Conservation (phyloP, 1,140 invertebrate species). For the Orius laevigatus region DNA sequence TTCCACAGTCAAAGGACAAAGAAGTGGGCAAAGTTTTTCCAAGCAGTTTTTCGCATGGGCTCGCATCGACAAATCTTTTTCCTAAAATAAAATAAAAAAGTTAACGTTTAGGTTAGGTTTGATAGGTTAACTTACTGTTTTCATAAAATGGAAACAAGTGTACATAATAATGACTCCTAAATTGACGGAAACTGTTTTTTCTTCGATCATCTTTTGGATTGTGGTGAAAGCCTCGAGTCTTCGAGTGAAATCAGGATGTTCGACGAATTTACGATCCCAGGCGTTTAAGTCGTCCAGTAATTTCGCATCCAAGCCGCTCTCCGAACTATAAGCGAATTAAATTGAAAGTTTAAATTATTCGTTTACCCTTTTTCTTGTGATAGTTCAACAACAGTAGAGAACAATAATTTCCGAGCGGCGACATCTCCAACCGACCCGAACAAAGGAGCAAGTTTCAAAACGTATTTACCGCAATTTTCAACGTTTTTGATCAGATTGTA, state of each 20-base stretch:
- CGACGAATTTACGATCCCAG: constrained; percentile 67
- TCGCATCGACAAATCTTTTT: constrained; percentile 65
- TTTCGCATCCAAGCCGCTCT: constrained; percentile 17
- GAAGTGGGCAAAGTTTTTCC: constrained; percentile 40
- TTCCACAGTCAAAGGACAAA: constrained; percentile 26
- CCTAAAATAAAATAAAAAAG: constrained; percentile 24
- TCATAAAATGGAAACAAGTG: constrained; percentile 66
- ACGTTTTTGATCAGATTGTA: constrained; percentile 55
- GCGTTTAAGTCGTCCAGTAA: constrained; percentile 48
- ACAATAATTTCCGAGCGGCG: constrained; percentile 36
- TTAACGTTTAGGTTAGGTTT: neutral
- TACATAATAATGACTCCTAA: constrained; percentile 56
- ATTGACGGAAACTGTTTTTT: constrained; percentile 38
- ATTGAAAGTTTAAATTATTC: neutral
- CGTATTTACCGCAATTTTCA: constrained; percentile 41
- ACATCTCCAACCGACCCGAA: constrained; percentile 40
- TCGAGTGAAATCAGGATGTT: constrained; percentile 79
- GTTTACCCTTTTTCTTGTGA: constrained; percentile 11
- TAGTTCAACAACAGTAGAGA: constrained; percentile 5
- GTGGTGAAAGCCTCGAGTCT: constrained; percentile 55
- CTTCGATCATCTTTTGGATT: constrained; percentile 41
- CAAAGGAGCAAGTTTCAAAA: constrained; percentile 45
- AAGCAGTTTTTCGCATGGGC: constrained; percentile 62
- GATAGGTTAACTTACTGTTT: constrained; percentile 29
- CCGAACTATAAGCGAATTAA: constrained; percentile 12